phyloP scores from a whole-genome alignment of 2,888 invertebrate genomes.

The Hermodice carunculata region DNA sequence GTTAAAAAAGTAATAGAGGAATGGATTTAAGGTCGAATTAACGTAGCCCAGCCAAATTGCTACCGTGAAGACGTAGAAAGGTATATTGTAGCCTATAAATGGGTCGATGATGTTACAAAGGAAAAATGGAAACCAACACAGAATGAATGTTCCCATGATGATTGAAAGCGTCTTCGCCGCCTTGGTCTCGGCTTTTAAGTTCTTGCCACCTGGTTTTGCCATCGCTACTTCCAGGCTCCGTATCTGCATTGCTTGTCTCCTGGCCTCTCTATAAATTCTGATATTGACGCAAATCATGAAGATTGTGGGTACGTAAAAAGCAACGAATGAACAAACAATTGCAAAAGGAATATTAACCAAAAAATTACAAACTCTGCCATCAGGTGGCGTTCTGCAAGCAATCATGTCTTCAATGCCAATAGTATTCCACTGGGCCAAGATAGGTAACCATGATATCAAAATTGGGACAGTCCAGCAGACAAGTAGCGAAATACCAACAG shows the following conservation, averaged over 20 bases:
- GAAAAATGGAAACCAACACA: constrained; percentile 66
- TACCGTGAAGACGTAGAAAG: constrained; percentile 50
- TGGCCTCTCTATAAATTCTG: constrained; percentile 58
- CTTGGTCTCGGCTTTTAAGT: constrained; percentile 56
- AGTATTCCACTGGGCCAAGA: constrained; percentile 59
- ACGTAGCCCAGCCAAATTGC: constrained; percentile 64
- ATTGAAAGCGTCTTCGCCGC: constrained; percentile 65
- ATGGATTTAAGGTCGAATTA: constrained; percentile 60
- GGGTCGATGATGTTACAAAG: constrained; percentile 62
- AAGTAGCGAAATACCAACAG: constrained; percentile 51
- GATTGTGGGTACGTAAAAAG: constrained; percentile 63
- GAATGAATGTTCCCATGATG: constrained; percentile 63
- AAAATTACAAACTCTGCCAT: constrained; percentile 51
- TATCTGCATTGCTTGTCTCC: constrained; percentile 59
- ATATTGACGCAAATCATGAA: constrained; percentile 61
- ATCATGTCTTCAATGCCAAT: constrained; percentile 59
- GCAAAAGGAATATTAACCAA: constrained; percentile 60
- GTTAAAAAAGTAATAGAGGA: constrained; percentile 58
- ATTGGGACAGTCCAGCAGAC: constrained; percentile 60
- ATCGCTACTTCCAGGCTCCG: constrained; percentile 54
- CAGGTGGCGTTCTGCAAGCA: constrained; percentile 48
- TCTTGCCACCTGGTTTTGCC: constrained; percentile 47
- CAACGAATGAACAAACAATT: constrained; percentile 58
- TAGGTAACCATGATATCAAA: constrained; percentile 63
- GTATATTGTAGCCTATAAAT: constrained; percentile 56